Evolutionary conservation across 2,888 invertebrate species (phyloP), one percentile per base, ranked within the genome.

Genomic region (Eristalis intricaria): DNA sequence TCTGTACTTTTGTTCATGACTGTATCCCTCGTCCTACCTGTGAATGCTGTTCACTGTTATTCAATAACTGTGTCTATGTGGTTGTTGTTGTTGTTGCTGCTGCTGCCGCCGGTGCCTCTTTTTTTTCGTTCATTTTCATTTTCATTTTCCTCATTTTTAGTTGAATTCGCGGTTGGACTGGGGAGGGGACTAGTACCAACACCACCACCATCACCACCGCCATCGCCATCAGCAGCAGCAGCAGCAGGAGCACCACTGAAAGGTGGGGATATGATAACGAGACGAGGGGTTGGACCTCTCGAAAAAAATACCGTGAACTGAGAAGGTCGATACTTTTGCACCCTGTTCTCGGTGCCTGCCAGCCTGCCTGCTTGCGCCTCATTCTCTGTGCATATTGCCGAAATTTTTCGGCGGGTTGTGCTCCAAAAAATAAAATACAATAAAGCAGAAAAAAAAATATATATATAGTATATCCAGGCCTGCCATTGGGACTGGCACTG

Each of bases 231-330:
- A 32, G 4, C 32, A 32, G 8, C 32, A 32, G 8, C 32, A 32
- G 32, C 32, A 8, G 10, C 8, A 10, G 32, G 8, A n/a, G 43
- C 43, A 43, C n/a, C 40, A 40, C 15, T 7, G 43, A 43, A 19
- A 19, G 19, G 50, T 50, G 19, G 85, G 58, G 68, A 77, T 58
- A 73, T 74, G 64, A 81, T 77, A 82, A 77, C 60, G 85, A 85
- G 85, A 82, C 77, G 69, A 82, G 85, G 85, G 85, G 85, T 79
- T 86, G 86, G 83, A 75, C 86, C 86, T 86, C 86, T 86, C 83
- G 83, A 78, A 56, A 65, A 74, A 50, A 50, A 76, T 79, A 23
- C 29, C 58, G 61, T 83, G 78, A 86, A 83, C 86, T 78, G 86
- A 64, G 83, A 83, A 86, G 78, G 86, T 86, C 78, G 86, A 86